Base-by-base conservation (phyloP, 2,888 invertebrate genomes). In the Doris montereyensis region DNA sequence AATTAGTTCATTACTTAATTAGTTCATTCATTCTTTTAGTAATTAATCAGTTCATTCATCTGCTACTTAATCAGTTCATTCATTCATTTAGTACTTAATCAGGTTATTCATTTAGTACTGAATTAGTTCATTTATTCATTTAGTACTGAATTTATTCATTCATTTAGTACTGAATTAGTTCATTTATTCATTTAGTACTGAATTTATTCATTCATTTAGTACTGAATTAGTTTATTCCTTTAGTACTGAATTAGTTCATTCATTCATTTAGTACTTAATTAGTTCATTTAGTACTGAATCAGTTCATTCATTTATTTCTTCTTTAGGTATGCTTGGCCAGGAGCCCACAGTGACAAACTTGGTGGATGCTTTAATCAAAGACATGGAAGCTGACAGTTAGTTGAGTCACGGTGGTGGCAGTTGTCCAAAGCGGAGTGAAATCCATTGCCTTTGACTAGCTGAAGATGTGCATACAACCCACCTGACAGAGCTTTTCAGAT, bases 301-400 rank as follows among this genome's bases (percentile, higher is more conserved):
- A n/a, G n/a, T n/a, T n/a, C n/a, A n/a, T n/a, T n/a, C n/a, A n/a
- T n/a, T 13, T 57, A 34, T 73, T 35, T 28, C 77, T 78, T 74
- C 86, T 86, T 28, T 94, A 0, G 95, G 95, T 84, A 96, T 97
- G 89, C 92, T 98, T 65, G 93, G 94, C 83, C 94, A 95, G 75
- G 94, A 95, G 82, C 94, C 96, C 2, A 95, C 95, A 0, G 95
- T 97, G 0, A 92, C 93, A 57, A 94, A 94, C 81, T 93, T 98
- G n/a, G 95, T 96, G 0, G 93, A 94, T 82, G 95, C 96, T n/a
- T 92, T 97, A 13, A 93, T 96, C 35, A 85, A 88, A 60, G 92
- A 92, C 80, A 81, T 92, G 73, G 84, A 87, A 41, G 80, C 76
- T 52, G 80, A 65, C 70, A 26, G 10, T 4, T 10, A n/a, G 17